Evolutionary conservation across 1,140 invertebrate species (phyloP), one percentile per base, ranked within the genome.

Genomic region (Latrodectus geometricus): DNA sequence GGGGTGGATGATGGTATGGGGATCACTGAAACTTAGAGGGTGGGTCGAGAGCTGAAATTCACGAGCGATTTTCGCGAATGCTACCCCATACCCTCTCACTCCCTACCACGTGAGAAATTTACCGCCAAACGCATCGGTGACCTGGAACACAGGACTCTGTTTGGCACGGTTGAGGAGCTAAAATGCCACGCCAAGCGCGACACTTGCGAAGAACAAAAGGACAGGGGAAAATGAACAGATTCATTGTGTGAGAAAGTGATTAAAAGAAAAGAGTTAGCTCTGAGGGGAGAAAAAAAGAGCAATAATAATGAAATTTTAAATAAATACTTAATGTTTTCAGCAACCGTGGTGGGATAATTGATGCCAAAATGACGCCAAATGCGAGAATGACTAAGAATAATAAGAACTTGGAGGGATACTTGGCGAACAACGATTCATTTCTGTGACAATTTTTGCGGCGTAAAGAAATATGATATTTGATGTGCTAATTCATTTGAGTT

Each of bases 41-140:
- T 35, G 35, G 35, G 35, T 35, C 35, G 35, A 35, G 35, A 35
- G 48, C 35, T 23, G 54, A 56, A 56, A 66, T 17, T 61, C 17
- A 35, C 35, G 23, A 35, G 65, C 48, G 65, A 56, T 50, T 20
- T 56, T 15, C 70, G 11, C 35, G 70, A 20, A 15, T 73, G 56
- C 54, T 11, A 20, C 23, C 50, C 65, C 20, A n/a, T 21, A 48
- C 61, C 70, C 56, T 35, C 21, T 35, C 48, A 20, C n/a, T 54
- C 23, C 56, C 73, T 52, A 50, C 56, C 73, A 21, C 9, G 83
- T 65, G 83, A 69, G 83, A 86, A 86, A 86, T 78, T 77, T 78
- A 74, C 68, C 83, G 83, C 83, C 83, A 86, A 86, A 86, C 65
- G 83, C 83, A 56, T 82, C 69, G 48, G 65, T 61, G 61, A 56